A percentile compares a stretch with the other conserved stretches of the same genome.
Evolutionary conservation across 2,113 vertebrate species (phyloP).

Genomic region (Parus major): DNA sequence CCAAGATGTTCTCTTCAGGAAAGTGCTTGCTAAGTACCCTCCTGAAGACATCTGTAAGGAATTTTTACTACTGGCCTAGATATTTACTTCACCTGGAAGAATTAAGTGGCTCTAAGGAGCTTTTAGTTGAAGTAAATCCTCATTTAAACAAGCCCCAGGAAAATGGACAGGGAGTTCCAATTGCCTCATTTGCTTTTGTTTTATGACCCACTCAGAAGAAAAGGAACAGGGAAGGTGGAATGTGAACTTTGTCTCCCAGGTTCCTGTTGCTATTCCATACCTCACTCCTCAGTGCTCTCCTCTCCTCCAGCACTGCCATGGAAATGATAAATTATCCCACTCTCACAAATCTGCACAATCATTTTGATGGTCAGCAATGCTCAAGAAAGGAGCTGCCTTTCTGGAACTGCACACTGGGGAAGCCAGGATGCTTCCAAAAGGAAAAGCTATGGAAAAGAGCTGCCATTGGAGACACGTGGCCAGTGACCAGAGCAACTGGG

Average conservation of each 20-base stretch:
- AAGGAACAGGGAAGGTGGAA: background rate
- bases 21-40: background rate
- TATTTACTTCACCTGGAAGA: slow-evolving; percentile 33
- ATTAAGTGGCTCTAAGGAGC: slow-evolving; percentile 28
- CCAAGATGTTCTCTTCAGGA: background rate
- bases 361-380: background rate
- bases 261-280: background rate
- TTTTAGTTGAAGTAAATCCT: slow-evolving; percentile 37
- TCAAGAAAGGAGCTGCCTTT: background rate
- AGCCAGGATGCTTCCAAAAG: background rate
- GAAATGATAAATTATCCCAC: background rate
- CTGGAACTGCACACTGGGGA: background rate
- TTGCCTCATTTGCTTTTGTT: slow-evolving; percentile 1
- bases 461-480: background rate
- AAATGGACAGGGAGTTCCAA: background rate
- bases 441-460: background rate
- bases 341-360: background rate
- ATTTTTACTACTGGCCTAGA: slow-evolving; percentile 30
- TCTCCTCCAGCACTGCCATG: background rate
- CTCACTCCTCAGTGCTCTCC: background rate
- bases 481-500: background rate
- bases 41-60: background rate
- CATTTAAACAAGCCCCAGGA: slow-evolving; percentile 36
- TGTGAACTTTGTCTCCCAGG: background rate
- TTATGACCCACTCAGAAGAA: background rate